Conservation (phyloP, 92 coral and sea anemone species). For the Pocillopora grandis region DNA sequence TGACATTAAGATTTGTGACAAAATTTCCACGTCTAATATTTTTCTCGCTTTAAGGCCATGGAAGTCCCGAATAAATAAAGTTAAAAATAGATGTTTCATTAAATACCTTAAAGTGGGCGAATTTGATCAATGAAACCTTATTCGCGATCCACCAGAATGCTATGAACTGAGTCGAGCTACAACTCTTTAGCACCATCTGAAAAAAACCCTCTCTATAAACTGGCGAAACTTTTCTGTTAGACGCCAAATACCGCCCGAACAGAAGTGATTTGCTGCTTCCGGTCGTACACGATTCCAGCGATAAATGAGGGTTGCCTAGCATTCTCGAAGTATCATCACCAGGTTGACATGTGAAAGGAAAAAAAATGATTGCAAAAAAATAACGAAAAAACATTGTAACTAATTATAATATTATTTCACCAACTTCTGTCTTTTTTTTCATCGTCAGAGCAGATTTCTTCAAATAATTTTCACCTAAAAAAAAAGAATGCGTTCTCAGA, state of each 20-base stretch:
- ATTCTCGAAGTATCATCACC: constrained; percentile 15
- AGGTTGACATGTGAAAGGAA: constrained; percentile 26
- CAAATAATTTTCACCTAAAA: not conserved
- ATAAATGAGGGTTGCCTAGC: constrained; percentile 40
- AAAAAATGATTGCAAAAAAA: not conserved
- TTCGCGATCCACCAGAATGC: too few species aligned
- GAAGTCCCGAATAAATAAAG: not conserved
- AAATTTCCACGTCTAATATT: not conserved
- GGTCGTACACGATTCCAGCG: constrained; percentile 28
- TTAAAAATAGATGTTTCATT: too few species aligned
- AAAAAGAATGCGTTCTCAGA: not conserved
- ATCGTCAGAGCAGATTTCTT: too few species aligned
- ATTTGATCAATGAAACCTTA: too few species aligned
- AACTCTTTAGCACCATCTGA: too few species aligned
- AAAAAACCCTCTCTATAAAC: too few species aligned
- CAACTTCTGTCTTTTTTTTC: not conserved
- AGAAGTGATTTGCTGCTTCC: constrained; percentile 22
- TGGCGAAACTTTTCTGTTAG: too few species aligned
- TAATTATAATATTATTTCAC: not conserved
- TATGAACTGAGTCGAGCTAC: too few species aligned
- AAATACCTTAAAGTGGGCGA: too few species aligned
- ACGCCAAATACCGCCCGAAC: constrained; percentile 22
- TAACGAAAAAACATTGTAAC: not conserved
- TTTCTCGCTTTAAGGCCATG: not conserved
- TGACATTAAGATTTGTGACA: not conserved